Evolutionary conservation across 2,113 vertebrate species (phyloP).

Genomic region (Hirundichthys speculiger): DNA sequence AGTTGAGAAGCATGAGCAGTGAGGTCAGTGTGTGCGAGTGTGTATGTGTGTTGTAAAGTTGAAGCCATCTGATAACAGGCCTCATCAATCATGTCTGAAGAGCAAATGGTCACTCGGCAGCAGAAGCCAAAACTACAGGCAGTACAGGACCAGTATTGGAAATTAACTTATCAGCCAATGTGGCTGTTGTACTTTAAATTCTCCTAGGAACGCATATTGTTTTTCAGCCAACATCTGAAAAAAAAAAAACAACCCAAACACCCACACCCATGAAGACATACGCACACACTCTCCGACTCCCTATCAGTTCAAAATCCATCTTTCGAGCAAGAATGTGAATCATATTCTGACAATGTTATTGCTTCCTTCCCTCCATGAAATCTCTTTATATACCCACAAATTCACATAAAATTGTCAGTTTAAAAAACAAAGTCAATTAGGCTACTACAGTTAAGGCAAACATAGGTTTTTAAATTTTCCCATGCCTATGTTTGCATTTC

Average conservation of each 20-base stretch:
- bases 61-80: slow-evolving; percentile 31
- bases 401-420: too few relatives aligned
- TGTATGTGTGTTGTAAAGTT: slow-evolving; percentile 27
- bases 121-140: slow-evolving; percentile 27
- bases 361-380: too few relatives aligned
- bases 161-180: not conserved
- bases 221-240: not conserved
- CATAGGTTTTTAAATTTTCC: too few relatives aligned
- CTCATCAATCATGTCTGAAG: slow-evolving; percentile 36
- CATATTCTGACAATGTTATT: not conserved
- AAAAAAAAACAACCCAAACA: too few relatives aligned
- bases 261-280: too few relatives aligned
- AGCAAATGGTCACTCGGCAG: slow-evolving; percentile 46
- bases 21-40: slow-evolving; percentile 54
- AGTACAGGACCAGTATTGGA: not conserved
- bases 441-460: too few relatives aligned
- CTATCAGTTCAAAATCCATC: not conserved
- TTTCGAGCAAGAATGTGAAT: not conserved
- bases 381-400: too few relatives aligned
- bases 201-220: not conserved
- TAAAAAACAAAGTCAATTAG: too few relatives aligned
- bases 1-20: slow-evolving; percentile 47
- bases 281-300: too few relatives aligned
- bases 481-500: too few relatives aligned
- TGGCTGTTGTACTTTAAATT: not conserved